These are phyloP conservation scores for Heliconius himera DNA, from an alignment of 1,140 invertebrate genomes.

Conservation along the genomic window DNA sequence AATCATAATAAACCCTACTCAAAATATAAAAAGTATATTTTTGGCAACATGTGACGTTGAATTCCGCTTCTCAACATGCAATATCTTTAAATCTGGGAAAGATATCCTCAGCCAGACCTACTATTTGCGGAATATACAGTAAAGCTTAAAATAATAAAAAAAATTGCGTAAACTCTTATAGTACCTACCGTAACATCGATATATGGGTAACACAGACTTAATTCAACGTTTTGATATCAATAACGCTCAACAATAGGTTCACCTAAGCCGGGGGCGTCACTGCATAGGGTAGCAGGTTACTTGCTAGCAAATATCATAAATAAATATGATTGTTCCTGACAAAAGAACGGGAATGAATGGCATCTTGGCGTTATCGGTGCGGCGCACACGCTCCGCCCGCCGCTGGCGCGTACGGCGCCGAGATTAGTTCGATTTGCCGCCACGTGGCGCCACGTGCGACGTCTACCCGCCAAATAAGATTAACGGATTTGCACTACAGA, in stretches of 20 bases:
- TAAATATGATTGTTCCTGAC: constrained; percentile 79
- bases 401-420: constrained; percentile 69
- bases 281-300: constrained; percentile 70
- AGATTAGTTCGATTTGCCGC: constrained; percentile 78
- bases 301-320: constrained; percentile 78
- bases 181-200: not conserved
- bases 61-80: no score
- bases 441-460: constrained; percentile 78
- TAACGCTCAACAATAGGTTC: constrained; percentile 27
- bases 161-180: not conserved
- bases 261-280: constrained; percentile 53
- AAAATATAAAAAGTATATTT: no score
- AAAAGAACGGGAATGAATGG: constrained; percentile 80
- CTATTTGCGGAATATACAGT: no score
- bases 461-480: constrained; percentile 78
- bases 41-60: no score
- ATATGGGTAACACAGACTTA: not conserved
- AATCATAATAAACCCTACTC: no score
- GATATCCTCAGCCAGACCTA: no score
- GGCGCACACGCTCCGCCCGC: constrained; percentile 73
- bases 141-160: no score
- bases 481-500: constrained; percentile 81
- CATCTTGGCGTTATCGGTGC: constrained; percentile 75
- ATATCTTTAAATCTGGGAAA: no score
- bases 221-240: constrained; percentile 19